These are phyloP conservation scores for Fulmarus glacialis DNA, from an alignment of 2,113 vertebrate species.

Conservation along the genomic window DNA sequence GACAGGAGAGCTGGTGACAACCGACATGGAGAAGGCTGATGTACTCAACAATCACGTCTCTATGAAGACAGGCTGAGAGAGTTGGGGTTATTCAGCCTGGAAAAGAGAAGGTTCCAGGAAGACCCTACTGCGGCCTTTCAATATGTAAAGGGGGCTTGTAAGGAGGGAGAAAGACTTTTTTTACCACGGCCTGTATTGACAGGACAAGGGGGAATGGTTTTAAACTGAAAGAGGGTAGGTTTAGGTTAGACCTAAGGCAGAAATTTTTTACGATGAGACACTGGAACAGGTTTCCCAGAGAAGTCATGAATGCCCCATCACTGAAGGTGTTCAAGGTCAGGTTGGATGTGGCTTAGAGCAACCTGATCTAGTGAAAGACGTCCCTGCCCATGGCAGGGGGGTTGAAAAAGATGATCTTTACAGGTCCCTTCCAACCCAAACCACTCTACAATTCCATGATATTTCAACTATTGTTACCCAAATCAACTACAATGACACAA, in stretches of 20 bases:
- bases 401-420: neutral
- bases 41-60: neutral
- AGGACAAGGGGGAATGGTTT: too few relatives aligned
- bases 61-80: neutral
- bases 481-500: neutral
- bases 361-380: neutral
- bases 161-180: neutral
- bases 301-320: neutral
- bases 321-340: neutral
- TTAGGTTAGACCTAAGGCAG: neutral
- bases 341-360: neutral
- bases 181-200: neutral
- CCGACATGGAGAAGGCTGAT: neutral
- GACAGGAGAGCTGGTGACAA: neutral
- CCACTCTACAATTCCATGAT: neutral
- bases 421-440: neutral
- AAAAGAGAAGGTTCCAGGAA: neutral
- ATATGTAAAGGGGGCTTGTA: neutral
- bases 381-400: too few relatives aligned
- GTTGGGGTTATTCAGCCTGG: neutral
- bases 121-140: neutral
- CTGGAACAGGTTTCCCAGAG: too few relatives aligned
- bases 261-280: neutral
- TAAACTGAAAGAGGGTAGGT: neutral
- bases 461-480: neutral